A percentile compares a stretch with the other conserved stretches of the same genome.
Evolutionary conservation across 2,797 vertebrate species (phyloP).

Genomic region (Echeneis naucrates): DNA sequence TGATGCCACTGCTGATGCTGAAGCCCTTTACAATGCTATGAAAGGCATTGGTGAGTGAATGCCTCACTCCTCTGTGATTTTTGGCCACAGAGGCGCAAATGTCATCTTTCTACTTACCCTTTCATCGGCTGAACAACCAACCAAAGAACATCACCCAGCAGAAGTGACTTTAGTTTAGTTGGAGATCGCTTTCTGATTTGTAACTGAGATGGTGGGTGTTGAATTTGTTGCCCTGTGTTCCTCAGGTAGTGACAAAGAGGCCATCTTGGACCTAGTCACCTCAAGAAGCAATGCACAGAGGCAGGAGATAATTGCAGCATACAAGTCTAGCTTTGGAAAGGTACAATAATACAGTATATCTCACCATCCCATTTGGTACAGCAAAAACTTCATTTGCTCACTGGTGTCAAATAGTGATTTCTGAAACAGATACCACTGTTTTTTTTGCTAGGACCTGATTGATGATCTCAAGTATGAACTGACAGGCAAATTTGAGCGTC

Average conservation of each 20-base stretch:
- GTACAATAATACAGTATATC: slow-evolving; percentile 72
- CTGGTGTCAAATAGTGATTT: background rate
- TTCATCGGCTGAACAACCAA: background rate
- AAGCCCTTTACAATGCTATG: slow-evolving; percentile 94
- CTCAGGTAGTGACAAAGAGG: slow-evolving; percentile 95
- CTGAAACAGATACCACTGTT: background rate
- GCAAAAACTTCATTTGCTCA: background rate
- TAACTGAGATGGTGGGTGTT: background rate
- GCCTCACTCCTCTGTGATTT: background rate
- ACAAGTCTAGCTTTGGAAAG: slow-evolving; percentile 95
- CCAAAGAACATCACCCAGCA: background rate
- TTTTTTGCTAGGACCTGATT: slow-evolving; percentile 90
- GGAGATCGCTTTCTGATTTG: background rate
- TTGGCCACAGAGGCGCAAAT: background rate
- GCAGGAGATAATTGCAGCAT: slow-evolving; percentile 89
- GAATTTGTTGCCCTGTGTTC: slow-evolving; percentile 34
- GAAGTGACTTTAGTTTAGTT: background rate
- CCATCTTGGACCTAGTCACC: slow-evolving; percentile 93
- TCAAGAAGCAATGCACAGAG: slow-evolving; percentile 93
- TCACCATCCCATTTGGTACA: background rate
- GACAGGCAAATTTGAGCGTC: slow-evolving; percentile 96
- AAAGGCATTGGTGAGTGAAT: slow-evolving; percentile 94
- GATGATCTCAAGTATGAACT: slow-evolving; percentile 96
- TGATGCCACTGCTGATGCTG: slow-evolving; percentile 89
- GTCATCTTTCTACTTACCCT: background rate